Percentiles rank a stretch among this genome's conserved stretches.
Evolutionary conservation across 2,113 vertebrate genomes (phyloP).

Genomic region (Cranoglanis bouderius): DNA sequence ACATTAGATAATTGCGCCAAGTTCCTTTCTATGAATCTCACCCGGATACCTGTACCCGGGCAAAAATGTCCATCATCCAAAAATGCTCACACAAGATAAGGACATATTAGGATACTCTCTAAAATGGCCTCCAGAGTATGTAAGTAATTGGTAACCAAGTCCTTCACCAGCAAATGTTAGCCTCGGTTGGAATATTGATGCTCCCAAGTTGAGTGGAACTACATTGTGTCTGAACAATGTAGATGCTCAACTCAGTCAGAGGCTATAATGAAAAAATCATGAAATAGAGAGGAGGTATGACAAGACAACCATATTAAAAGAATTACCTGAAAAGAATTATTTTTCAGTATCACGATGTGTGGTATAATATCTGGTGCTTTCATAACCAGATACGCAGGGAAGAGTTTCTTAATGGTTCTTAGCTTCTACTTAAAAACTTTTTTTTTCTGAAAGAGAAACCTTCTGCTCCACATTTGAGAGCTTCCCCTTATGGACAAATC

Average conservation of each 20-base stretch:
- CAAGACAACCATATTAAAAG: neutral
- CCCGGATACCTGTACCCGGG: no score
- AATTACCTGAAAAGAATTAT: neutral
- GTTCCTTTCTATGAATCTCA: neutral
- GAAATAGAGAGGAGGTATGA: neutral
- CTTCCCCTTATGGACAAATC: neutral
- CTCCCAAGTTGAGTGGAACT: neutral
- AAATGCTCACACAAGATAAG: slow-evolving; percentile 15
- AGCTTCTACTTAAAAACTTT: neutral
- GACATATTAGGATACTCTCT: neutral
- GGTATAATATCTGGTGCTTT: neutral
- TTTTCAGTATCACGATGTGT: neutral
- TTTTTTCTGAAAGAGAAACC: no score
- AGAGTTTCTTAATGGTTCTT: neutral
- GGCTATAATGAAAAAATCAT: neutral
- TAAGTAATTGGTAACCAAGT: slow-evolving; percentile 18
- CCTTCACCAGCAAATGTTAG: neutral
- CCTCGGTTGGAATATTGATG: neutral
- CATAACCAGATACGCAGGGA: neutral
- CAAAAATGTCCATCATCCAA: neutral
- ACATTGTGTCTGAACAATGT: neutral
- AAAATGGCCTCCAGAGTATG: slow-evolving; percentile 6
- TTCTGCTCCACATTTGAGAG: no score
- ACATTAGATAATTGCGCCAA: neutral
- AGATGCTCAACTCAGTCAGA: neutral